Evolutionary conservation across 2,797 vertebrate genomes (phyloP).

Genomic region (Ceryle rudis): DNA sequence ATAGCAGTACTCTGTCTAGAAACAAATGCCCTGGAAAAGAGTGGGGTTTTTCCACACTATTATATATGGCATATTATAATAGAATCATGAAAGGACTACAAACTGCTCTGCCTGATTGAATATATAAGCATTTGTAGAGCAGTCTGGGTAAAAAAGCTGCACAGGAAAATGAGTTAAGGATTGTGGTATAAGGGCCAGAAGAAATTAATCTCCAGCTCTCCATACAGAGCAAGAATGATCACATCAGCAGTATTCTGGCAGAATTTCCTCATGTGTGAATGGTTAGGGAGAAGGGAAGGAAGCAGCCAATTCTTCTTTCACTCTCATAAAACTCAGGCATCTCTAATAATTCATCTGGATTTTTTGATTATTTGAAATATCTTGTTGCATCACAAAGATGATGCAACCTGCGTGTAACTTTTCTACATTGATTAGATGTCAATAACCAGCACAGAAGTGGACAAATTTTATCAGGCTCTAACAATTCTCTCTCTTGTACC

Average conservation of each 20-base stretch:
- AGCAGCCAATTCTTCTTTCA: neutral
- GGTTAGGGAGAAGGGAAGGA: neutral
- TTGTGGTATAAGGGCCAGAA: neutral
- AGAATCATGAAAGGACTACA: slow-evolving; percentile 13
- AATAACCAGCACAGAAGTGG: neutral
- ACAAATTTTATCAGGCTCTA: neutral
- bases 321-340: neutral
- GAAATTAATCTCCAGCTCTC: slow-evolving; percentile 11
- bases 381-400: neutral
- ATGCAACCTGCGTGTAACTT: rapidly evolving
- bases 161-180: slow-evolving; percentile 16
- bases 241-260: neutral
- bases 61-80: neutral
- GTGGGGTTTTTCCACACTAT: neutral
- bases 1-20: neutral
- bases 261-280: neutral
- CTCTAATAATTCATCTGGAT: neutral
- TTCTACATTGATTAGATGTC: neutral
- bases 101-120: neutral
- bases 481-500: neutral
- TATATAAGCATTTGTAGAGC: neutral
- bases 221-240: neutral
- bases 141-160: slow-evolving; percentile 20
- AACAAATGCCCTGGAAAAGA: neutral
- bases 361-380: neutral